These are phyloP conservation scores for Drosophila lini DNA, from an alignment of 1,140 invertebrate species.

Conservation along the genomic window DNA sequence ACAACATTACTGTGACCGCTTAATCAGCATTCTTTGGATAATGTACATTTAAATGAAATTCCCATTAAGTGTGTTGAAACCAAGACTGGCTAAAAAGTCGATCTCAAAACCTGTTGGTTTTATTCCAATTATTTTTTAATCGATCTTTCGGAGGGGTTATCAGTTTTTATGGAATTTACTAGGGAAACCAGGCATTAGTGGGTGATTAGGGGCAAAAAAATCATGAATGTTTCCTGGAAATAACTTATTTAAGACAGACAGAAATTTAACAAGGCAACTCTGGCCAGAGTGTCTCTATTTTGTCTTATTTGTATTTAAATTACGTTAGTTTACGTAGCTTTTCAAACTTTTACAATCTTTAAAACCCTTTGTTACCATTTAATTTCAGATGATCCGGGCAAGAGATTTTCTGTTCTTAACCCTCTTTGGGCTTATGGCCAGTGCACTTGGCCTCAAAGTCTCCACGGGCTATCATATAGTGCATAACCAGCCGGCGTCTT, in stretches of 20 bases:
- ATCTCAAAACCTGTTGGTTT: background rate
- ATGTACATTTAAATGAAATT: slow-evolving; percentile 17
- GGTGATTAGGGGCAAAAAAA: background rate
- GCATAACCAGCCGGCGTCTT: slow-evolving; percentile 58
- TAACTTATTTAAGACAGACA: background rate
- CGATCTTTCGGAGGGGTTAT: background rate
- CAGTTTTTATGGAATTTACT: slow-evolving; percentile 2
- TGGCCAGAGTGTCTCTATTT: background rate
- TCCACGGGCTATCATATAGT: slow-evolving; percentile 76
- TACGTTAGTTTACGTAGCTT: background rate
- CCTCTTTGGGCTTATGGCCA: slow-evolving; percentile 36
- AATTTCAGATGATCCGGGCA: slow-evolving; percentile 38
- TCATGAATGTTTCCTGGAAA: background rate
- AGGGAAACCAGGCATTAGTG: background rate
- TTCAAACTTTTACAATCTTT: background rate
- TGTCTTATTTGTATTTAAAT: background rate
- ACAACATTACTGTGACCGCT: slow-evolving; percentile 1
- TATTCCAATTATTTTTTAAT: background rate
- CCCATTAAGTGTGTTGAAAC: background rate
- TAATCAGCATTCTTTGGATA: slow-evolving; percentile 13
- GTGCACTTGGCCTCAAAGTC: slow-evolving; percentile 51
- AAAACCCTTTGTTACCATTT: background rate
- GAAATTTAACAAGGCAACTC: background rate
- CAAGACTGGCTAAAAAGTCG: background rate
- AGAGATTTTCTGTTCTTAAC: slow-evolving; percentile 47